These are phyloP conservation scores for Gerris lacustris DNA, from an alignment of 2,888 invertebrate genomes.

Conservation along the genomic window DNA sequence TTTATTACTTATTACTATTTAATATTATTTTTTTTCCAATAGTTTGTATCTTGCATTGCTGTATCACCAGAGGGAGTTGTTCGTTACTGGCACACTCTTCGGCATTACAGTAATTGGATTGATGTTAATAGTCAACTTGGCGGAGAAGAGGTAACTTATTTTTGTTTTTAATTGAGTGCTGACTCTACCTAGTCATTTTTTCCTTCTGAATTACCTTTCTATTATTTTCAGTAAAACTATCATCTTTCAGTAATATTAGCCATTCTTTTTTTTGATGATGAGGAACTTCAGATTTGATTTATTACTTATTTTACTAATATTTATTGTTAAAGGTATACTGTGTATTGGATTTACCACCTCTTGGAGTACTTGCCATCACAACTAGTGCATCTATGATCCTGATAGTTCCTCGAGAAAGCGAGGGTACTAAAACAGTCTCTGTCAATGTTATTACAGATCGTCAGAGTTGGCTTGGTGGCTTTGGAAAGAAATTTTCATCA, in stretches of 20 bases:
- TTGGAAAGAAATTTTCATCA: slow-evolving; percentile 67
- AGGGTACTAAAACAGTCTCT: slow-evolving; percentile 12
- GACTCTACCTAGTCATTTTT: no score
- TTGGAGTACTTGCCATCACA: slow-evolving; percentile 75
- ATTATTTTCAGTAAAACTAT: no score
- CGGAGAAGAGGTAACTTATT: slow-evolving; percentile 32
- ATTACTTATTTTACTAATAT: no score
- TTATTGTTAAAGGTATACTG: slow-evolving; percentile 17
- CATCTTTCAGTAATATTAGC: no score
- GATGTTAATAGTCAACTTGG: slow-evolving; percentile 77
- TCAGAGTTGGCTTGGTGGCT: slow-evolving; percentile 74
- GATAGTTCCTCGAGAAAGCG: slow-evolving; percentile 38
- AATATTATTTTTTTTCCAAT: background rate
- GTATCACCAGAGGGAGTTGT: slow-evolving; percentile 87
- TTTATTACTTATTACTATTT: no score
- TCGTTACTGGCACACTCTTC: slow-evolving; percentile 84
- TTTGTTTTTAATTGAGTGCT: background rate
- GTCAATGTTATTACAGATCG: slow-evolving; percentile 39
- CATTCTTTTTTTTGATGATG: no score
- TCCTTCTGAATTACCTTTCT: no score
- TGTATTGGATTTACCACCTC: slow-evolving; percentile 39
- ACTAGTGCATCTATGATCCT: slow-evolving; percentile 79
- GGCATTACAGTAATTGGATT: slow-evolving; percentile 71
- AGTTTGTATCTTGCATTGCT: slow-evolving; percentile 74
- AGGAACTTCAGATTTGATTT: no score